A percentile compares a stretch with the other conserved stretches of the same genome.
phyloP scores from a whole-genome alignment of 2,888 invertebrate species.

The Atethmia centrago region DNA sequence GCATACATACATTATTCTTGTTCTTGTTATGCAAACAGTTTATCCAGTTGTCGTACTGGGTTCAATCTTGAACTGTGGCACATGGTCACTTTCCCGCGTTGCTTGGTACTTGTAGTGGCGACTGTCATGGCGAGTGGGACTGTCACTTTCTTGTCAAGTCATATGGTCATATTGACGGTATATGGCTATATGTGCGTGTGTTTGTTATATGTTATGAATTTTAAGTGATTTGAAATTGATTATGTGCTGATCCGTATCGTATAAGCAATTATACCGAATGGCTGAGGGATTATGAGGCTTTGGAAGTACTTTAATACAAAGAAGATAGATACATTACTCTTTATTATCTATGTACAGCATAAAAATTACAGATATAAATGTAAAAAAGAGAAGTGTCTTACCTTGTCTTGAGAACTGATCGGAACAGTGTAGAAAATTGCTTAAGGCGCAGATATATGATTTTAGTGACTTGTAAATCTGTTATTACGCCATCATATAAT shows the following conservation, averaged over 20 bases:
- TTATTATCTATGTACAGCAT: too few relatives aligned
- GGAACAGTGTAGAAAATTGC: too few relatives aligned
- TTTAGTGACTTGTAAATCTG: too few relatives aligned
- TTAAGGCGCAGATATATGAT: too few relatives aligned
- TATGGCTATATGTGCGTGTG: conserved; percentile 9
- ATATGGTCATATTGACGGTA: conserved; percentile 28
- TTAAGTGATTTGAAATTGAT: conserved; percentile 2
- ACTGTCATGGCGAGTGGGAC: conserved; percentile 3
- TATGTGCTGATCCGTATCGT: not conserved
- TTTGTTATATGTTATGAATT: conserved; percentile 38
- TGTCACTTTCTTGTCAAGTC: conserved; percentile 52
- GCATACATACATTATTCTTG: conserved; percentile 73
- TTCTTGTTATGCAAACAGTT: conserved; percentile 75
- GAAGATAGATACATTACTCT: too few relatives aligned
- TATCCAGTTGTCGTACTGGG: conserved; percentile 68
- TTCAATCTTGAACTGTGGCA: conserved; percentile 53
- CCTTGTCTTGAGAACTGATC: too few relatives aligned
- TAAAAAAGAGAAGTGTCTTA: too few relatives aligned
- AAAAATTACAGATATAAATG: too few relatives aligned
- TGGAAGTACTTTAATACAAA: not conserved
- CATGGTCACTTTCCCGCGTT: conserved; percentile 54
- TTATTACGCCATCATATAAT: too few relatives aligned
- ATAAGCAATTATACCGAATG: not conserved
- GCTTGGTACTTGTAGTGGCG: conserved; percentile 27
- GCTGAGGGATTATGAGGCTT: not conserved